These are phyloP conservation scores for Goniozus legneri DNA, from an alignment of 1,140 invertebrate species.

Conservation along the genomic window DNA sequence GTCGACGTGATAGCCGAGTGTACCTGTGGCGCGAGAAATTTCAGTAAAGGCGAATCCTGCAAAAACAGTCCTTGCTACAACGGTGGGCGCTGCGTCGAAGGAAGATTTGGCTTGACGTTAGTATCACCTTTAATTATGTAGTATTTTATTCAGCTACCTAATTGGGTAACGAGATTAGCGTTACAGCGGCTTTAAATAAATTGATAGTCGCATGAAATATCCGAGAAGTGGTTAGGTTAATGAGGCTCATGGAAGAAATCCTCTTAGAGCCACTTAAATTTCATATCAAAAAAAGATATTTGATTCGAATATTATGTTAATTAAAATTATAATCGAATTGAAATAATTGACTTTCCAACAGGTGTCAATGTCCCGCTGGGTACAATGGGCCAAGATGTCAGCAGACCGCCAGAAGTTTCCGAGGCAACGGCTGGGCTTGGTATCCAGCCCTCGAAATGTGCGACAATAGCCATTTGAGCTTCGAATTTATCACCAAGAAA, in stretches of 20 bases:
- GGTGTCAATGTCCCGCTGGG: constrained; percentile 84
- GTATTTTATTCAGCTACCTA: no score
- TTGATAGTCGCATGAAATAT: no score
- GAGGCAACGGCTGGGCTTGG: constrained; percentile 92
- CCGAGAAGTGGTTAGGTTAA: no score
- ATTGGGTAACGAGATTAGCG: not conserved
- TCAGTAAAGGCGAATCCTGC: constrained; percentile 85
- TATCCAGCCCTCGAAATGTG: constrained; percentile 95
- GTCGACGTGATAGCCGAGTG: constrained; percentile 87
- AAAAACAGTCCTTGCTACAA: constrained; percentile 89
- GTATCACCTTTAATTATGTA: no score
- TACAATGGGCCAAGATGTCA: constrained; percentile 95
- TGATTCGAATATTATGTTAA: no score
- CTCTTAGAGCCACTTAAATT: no score
- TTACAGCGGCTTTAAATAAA: not conserved
- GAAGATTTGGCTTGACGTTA: constrained; percentile 76
- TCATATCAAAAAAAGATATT: no score
- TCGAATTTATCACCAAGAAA: constrained; percentile 91
- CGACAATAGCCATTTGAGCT: constrained; percentile 87
- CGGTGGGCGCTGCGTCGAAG: constrained; percentile 89
- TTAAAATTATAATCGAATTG: no score
- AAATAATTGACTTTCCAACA: no score
- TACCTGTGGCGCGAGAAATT: constrained; percentile 87
- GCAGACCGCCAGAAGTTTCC: constrained; percentile 89
- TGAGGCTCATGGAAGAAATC: no score